Evolutionary conservation across 2,113 vertebrate species (phyloP).

Genomic region (Phrynosoma blainvillii): DNA sequence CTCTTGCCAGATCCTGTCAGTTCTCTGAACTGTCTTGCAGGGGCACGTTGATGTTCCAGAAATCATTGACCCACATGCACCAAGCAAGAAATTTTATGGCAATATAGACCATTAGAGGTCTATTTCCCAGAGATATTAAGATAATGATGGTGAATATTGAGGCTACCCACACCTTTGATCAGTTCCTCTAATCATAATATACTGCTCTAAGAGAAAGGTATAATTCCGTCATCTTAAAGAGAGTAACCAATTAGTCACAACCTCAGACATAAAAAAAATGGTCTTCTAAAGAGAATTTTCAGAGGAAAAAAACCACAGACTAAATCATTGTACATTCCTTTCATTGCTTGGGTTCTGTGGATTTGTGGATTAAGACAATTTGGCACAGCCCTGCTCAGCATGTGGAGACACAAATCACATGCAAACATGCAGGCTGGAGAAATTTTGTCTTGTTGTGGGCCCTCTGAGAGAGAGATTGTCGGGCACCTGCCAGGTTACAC

Average conservation of each 20-base stretch:
- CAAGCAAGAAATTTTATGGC: conserved; percentile 58
- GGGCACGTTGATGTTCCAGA: conserved; percentile 21
- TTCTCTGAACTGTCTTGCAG: not conserved
- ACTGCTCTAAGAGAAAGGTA: conserved; percentile 60
- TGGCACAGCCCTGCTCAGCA: not conserved
- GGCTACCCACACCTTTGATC: conserved; percentile 41
- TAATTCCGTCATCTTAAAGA: conserved; percentile 60
- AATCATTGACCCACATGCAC: conserved; percentile 61
- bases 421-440: not conserved
- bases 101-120: conserved; percentile 59
- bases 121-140: conserved; percentile 70
- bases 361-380: conserved; percentile 27
- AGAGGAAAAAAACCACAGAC: conserved; percentile 33
- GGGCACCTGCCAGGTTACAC: not conserved
- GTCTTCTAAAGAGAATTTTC: conserved; percentile 66
- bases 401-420: not conserved
- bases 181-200: conserved; percentile 60
- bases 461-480: not conserved
- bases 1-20: conserved; percentile 30
- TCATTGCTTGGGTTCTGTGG: conserved; percentile 32
- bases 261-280: conserved; percentile 46
- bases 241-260: conserved; percentile 66
- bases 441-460: not conserved
- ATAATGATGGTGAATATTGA: conserved; percentile 67
- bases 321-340: conserved; percentile 44